phyloP scores from a whole-genome alignment of 2,888 invertebrate genomes.

The Strigamia transsilvanica region DNA sequence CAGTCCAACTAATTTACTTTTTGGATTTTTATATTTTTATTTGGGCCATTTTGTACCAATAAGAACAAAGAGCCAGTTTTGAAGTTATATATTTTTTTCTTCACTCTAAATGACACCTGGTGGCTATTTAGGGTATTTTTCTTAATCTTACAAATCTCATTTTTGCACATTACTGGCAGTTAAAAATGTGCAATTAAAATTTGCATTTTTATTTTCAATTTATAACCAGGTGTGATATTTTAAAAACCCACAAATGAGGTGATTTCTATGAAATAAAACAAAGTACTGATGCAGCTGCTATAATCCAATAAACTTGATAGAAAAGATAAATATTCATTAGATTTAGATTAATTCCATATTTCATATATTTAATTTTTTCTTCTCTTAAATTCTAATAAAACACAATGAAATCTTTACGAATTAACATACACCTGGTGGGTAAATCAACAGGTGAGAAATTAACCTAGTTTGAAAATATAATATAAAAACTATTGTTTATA shows the following conservation, averaged over 20 bases:
- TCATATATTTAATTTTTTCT: neutral
- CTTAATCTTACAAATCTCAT: neutral
- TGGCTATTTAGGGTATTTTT: no score
- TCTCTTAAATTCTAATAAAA: neutral
- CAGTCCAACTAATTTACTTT: neutral
- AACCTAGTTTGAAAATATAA: neutral
- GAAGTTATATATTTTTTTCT: neutral
- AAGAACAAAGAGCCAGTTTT: neutral
- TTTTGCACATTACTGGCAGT: neutral
- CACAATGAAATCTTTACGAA: neutral
- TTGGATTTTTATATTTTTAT: no score
- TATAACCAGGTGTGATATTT: constrained; percentile 2
- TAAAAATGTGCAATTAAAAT: neutral
- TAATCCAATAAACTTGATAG: neutral
- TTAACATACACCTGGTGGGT: no score
- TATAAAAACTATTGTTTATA: no score
- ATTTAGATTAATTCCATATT: neutral
- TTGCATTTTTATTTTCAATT: neutral
- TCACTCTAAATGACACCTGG: no score
- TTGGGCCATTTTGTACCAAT: neutral
- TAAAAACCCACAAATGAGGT: no score
- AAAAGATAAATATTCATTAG: neutral
- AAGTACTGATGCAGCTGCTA: neutral
- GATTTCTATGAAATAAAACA: neutral
- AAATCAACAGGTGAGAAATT: constrained; percentile 1